Base-by-base conservation (phyloP, 2,113 vertebrate species). In the Azemiops feae region DNA sequence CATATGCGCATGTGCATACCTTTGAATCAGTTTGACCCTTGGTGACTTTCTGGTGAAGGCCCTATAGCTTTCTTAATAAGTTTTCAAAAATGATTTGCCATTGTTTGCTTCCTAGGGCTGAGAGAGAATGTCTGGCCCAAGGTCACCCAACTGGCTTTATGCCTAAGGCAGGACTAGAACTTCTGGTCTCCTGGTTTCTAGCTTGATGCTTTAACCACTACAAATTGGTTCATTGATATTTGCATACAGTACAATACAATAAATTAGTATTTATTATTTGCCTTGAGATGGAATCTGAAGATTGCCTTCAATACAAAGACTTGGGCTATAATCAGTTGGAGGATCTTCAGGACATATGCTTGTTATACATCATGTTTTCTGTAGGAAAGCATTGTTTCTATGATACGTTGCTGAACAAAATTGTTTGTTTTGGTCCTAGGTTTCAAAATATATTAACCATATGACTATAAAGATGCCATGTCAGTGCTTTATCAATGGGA, bases 401-500 rank as follows among this genome's bases (percentile, higher is more conserved):
- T 39, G 50, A 7, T 53, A 45, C 7, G 6, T 43, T 57, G 34
- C 3, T 43, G 81, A 53, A 4, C 57, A 4, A 91, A 30, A 85
- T 92, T 4, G 34, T 89, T 90, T 93, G 30, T 94, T 95, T 96
- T 69, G 93, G n/a, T 92, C 39, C 16, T 92, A 98, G 98, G 96
- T 98, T 95, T 97, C 96, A 55, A 98, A 97, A 96, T 95, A 98
- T 57, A 90, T 98, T 57, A 98, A 98, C 92, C 97, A 97, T 85
- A 98, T 98, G 98, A 98, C 97, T 5, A 96, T 98, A 93, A 98
- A 97, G 92, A 98, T 98, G 97, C 98, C 98, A 0, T 96, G 98
- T 94, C 98, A 98, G 64, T 98, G 98, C 93, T 98, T 98, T 96
- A 98, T 98, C 95, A 98, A 98, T 18, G 98, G 98, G 2, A 95